Evolutionary conservation across 2,888 invertebrate genomes (phyloP).

Genomic region (Ormyrus thymus): DNA sequence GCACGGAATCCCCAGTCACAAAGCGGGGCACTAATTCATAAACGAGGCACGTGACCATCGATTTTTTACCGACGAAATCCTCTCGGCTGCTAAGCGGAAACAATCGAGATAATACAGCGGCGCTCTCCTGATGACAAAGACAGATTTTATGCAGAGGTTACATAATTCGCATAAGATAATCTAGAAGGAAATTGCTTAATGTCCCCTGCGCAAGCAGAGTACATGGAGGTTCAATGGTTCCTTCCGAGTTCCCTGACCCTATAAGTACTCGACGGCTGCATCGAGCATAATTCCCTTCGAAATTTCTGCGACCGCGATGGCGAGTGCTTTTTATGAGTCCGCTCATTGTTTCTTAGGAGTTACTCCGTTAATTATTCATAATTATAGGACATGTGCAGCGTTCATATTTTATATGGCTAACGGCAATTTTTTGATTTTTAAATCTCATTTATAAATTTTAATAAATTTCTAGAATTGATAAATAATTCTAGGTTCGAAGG

Average conservation of each 20-base stretch:
- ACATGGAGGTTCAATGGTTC: slow-evolving; percentile 41
- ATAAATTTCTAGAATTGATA: no score
- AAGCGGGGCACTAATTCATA: no score
- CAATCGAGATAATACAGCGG: slow-evolving; percentile 23
- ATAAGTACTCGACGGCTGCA: background rate
- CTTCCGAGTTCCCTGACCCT: slow-evolving; percentile 28
- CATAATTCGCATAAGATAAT: slow-evolving; percentile 38
- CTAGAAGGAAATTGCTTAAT: slow-evolving; percentile 43
- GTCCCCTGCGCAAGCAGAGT: slow-evolving; percentile 18
- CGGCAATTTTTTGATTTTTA: no score
- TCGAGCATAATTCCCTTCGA: slow-evolving; percentile 26
- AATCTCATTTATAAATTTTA: no score
- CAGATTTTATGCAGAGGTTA: slow-evolving; percentile 11
- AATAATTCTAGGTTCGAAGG: no score
- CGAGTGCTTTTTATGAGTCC: no score
- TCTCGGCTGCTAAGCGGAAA: slow-evolving; percentile 8
- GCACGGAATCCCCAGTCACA: no score
- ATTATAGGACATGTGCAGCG: no score
- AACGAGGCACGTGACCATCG: no score
- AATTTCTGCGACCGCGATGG: background rate
- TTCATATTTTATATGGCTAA: no score
- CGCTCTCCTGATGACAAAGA: slow-evolving; percentile 17
- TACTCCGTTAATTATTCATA: no score
- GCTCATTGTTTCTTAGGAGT: no score
- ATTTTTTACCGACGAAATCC: background rate